Evolutionary conservation across 2,797 vertebrate species (phyloP).

Genomic region (Nyctalus aviator): DNA sequence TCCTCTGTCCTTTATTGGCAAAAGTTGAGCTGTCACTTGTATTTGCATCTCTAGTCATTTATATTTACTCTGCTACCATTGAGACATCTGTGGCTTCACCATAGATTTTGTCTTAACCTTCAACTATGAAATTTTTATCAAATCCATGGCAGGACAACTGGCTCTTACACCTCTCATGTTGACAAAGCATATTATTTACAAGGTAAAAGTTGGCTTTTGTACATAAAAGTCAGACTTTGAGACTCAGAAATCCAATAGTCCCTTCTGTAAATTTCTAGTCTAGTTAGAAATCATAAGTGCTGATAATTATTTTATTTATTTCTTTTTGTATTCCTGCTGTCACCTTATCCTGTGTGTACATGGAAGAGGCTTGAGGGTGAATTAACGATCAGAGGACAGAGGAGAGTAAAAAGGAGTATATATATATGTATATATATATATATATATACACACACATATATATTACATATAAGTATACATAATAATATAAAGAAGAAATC

Average conservation of each 20-base stretch:
- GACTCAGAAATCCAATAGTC: neutral
- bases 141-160: neutral
- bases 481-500: neutral
- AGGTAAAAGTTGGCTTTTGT: slow-evolving; percentile 3
- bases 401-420: neutral
- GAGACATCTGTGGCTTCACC: neutral
- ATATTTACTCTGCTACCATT: neutral
- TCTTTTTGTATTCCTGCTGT: neutral
- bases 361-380: neutral
- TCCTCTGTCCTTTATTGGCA: neutral
- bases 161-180: neutral
- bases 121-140: neutral
- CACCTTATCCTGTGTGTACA: neutral
- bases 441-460: neutral
- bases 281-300: neutral
- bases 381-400: neutral
- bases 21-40: no score
- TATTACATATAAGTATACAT: neutral
- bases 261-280: neutral
- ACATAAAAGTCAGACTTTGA: neutral
- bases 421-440: no score
- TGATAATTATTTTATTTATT: neutral
- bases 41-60: neutral
- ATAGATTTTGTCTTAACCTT: neutral
- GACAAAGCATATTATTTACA: neutral